Percentiles rank a stretch among this genome's conserved stretches.
These are phyloP conservation scores for Anguilla megastoma DNA, from an alignment of 2,797 vertebrate species.

Conservation along the genomic window DNA sequence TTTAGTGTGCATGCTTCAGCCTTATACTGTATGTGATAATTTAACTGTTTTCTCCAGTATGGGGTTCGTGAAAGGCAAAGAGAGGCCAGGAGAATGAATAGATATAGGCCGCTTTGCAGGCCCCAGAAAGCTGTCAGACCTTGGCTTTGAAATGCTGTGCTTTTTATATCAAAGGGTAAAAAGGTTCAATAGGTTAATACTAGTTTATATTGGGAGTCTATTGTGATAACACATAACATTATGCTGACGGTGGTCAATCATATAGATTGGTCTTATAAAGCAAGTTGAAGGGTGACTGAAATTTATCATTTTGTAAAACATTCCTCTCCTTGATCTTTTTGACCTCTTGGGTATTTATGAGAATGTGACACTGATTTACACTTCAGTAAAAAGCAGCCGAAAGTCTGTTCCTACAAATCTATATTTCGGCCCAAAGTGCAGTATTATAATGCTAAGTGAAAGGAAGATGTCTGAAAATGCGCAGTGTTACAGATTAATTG, in stretches of 20 bases:
- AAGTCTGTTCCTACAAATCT: too few relatives aligned
- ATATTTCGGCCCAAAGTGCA: too few relatives aligned
- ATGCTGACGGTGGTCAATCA: background rate
- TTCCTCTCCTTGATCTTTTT: background rate
- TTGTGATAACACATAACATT: background rate
- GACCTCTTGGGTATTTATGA: too few relatives aligned
- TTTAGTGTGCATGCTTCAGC: background rate
- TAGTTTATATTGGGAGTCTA: background rate
- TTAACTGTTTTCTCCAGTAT: background rate
- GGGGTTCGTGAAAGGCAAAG: background rate
- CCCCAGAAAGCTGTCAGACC: background rate
- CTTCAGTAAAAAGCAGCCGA: too few relatives aligned
- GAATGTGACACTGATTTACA: too few relatives aligned
- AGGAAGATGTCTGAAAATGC: background rate
- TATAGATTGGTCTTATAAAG: background rate
- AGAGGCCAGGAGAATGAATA: background rate
- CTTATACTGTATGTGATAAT: background rate
- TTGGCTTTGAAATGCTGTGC: background rate
- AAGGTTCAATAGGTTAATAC: background rate
- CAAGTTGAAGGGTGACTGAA: background rate
- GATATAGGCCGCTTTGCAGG: background rate
- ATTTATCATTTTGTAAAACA: background rate
- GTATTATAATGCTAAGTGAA: too few relatives aligned
- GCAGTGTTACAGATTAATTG: background rate
- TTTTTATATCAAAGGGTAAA: background rate